A percentile compares a stretch with the other conserved stretches of the same genome.
Conservation (phyloP, 2,113 vertebrate species). For the Rhinolophus ferrumequinum region DNA sequence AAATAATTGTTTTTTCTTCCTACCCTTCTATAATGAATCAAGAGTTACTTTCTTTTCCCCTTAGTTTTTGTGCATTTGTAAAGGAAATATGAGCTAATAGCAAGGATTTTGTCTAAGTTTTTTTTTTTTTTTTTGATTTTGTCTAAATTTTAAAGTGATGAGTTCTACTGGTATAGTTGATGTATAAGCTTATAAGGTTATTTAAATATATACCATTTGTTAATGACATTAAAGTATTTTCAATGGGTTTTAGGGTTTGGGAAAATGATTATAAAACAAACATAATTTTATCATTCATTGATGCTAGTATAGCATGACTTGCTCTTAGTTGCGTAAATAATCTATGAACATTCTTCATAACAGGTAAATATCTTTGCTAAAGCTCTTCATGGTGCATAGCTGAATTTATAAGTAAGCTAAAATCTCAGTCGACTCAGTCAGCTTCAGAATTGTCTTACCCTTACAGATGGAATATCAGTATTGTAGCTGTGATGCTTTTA, state of each 20-base stretch:
- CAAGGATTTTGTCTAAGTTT: not conserved
- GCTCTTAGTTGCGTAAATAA: not conserved
- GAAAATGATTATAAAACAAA: slow-evolving; percentile 40
- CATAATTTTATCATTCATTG: not conserved
- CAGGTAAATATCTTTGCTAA: slow-evolving; percentile 15
- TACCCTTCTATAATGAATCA: not conserved
- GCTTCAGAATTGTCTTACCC: not conserved
- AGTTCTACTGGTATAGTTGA: not conserved
- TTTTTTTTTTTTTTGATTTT: too few species aligned
- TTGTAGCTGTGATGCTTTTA: not conserved
- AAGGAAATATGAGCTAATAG: not conserved
- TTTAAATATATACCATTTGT: not conserved
- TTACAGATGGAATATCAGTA: not conserved
- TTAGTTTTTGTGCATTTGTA: not conserved
- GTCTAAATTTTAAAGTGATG: not conserved
- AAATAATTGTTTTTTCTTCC: not conserved
- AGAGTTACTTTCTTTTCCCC: not conserved
- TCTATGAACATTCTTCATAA: not conserved
- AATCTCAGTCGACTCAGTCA: not conserved
- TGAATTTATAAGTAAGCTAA: slow-evolving; percentile 34
- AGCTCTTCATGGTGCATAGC: not conserved
- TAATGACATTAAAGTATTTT: slow-evolving; percentile 40
- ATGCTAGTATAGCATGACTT: not conserved
- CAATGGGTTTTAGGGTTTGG: not conserved
- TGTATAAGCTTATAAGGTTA: slow-evolving; percentile 31